phyloP scores from a whole-genome alignment of 2,797 vertebrate species.

The Picus viridis region DNA sequence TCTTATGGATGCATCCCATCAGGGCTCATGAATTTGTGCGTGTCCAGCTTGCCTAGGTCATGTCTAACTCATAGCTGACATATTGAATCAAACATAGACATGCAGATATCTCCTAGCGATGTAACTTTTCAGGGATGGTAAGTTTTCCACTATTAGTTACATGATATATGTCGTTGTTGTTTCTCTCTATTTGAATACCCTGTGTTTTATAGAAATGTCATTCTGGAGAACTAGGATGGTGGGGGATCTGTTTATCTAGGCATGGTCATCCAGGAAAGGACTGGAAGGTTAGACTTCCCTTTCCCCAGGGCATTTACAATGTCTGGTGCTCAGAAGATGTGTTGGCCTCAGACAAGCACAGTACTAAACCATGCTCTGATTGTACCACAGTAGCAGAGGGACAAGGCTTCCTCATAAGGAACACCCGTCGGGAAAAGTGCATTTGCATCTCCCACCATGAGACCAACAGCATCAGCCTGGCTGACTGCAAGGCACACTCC shows the following conservation, averaged over 20 bases:
- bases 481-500: constrained; percentile 72
- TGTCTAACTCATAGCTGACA: background rate
- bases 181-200: background rate
- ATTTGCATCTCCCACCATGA: constrained; percentile 54
- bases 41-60: too few species aligned
- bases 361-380: constrained; percentile 34
- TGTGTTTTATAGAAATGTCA: background rate
- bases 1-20: too few species aligned
- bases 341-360: background rate
- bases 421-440: constrained; percentile 82
- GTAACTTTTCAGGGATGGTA: background rate
- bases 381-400: constrained; percentile 62
- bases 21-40: too few species aligned
- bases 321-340: background rate
- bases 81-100: background rate
- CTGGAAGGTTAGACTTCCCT: background rate
- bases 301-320: background rate
- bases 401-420: constrained; percentile 82
- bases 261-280: background rate
- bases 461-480: constrained; percentile 70
- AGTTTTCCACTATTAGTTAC: background rate
- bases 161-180: background rate
- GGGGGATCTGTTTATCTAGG: background rate
- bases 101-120: background rate
- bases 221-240: background rate